Evolutionary conservation across 2,888 invertebrate genomes (phyloP), one percentile per base, ranked within the genome.

Genomic region (Thereva nobilitata): DNA sequence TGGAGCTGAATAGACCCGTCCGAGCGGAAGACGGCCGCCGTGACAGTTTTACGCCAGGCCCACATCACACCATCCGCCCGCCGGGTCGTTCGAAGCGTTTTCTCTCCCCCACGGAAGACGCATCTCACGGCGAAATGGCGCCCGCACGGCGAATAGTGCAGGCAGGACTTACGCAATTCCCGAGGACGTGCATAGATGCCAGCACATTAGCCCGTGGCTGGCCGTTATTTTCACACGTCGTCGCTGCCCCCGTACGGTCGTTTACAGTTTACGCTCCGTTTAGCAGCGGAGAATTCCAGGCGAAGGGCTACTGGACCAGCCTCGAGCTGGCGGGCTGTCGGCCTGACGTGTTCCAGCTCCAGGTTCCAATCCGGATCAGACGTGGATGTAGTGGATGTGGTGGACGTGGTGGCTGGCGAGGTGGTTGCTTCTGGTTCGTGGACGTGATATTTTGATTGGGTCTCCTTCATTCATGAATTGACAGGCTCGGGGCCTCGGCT

Each of bases 381-480:
- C 50, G 8, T 49, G 38, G 54, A 49, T 49, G 49, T 23, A 23
- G 23, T 23, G 41, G 50, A 61, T 50, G 61, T 50, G 49, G 12
- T 12, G 57, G 44, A 57, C 66, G 50, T 66, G 66, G 56, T 23
- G 23, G 23, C 23, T 23, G 23, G 54, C 54, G 64, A 41, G 47
- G 54, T 66, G 41, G 59, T 38, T 52, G 59, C 59, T 59, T 52
- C 57, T 59, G 67, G 67, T 55, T 67, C 63, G 52, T 56, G 67
- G 45, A 68, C 68, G 68, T 65, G 68, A 65, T 65, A 59, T 65
- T 65, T 65, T 68, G 68, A 65, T 68, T 68, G 68, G 65, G 65
- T 59, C 65, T 54, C 59, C 38, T 67, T 54, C 68, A 68, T 68
- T 68, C 68, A 68, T 68, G 65, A 65, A 64, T 63, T 63, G 56